phyloP scores from a whole-genome alignment of 2,113 vertebrate genomes.

The Etheostoma cragini region DNA sequence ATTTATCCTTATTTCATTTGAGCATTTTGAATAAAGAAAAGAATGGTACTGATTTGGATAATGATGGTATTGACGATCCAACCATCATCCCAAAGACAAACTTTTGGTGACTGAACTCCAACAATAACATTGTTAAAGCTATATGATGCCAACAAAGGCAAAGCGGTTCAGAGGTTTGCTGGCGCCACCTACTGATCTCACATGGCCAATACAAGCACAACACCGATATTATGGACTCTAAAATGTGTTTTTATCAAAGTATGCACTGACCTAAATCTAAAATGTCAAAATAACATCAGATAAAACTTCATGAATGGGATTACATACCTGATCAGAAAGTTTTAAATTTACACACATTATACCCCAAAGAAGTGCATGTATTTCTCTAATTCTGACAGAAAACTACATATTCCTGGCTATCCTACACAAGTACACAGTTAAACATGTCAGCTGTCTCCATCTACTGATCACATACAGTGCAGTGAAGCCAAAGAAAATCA shows the following conservation, averaged over 20 bases:
- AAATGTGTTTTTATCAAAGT: background rate
- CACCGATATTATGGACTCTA: background rate
- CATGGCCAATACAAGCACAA: background rate
- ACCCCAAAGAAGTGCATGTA: background rate
- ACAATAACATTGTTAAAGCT: background rate
- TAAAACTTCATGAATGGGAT: background rate
- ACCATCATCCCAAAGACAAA: background rate
- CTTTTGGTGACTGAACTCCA: background rate
- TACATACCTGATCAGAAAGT: background rate
- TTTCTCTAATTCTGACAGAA: background rate
- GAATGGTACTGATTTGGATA: background rate
- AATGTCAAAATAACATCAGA: background rate
- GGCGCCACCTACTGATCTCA: constrained; percentile 50
- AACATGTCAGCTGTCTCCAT: constrained; percentile 21
- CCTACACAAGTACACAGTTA: background rate
- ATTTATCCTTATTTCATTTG: background rate
- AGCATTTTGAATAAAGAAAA: background rate
- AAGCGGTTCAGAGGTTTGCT: constrained; percentile 6
- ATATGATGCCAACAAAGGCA: background rate
- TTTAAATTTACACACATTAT: background rate
- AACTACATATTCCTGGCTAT: background rate
- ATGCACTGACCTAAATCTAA: background rate
- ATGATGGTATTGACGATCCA: background rate
- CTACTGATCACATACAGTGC: background rate
- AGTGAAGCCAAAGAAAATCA: constrained; percentile 1